phyloP scores from a whole-genome alignment of 1,140 invertebrate species.

The Tetramorium parvispinum region DNA sequence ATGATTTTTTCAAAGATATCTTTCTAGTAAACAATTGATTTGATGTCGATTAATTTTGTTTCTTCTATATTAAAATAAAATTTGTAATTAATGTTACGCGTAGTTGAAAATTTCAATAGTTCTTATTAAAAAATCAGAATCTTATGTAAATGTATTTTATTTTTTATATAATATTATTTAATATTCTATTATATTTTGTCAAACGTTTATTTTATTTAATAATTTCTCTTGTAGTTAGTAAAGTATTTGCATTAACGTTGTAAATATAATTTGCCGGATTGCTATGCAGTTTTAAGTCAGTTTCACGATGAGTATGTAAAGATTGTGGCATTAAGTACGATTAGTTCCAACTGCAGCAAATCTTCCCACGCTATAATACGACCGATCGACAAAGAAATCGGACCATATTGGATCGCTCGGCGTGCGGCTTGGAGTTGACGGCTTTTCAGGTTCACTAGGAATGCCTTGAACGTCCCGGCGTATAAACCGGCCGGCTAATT shows the following conservation, averaged over 20 bases:
- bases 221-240: not conserved
- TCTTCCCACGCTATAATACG: conserved; percentile 29
- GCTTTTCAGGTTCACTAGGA: conserved; percentile 68
- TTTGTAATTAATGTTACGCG: not conserved
- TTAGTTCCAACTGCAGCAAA: conserved; percentile 35
- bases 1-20: not conserved
- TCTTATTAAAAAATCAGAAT: not conserved
- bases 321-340: conserved; percentile 34
- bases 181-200: not conserved
- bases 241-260: not conserved
- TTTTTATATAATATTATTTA: not conserved
- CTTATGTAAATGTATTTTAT: not conserved
- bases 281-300: not conserved
- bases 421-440: conserved; percentile 59
- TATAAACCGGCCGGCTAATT: conserved; percentile 79
- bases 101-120: not conserved
- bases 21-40: conserved; percentile 14
- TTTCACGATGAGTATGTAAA: conserved; percentile 27
- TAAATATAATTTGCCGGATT: not conserved
- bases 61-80: not conserved
- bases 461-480: conserved; percentile 66
- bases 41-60: not conserved
- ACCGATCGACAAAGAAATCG: conserved; percentile 66
- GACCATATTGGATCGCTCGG: conserved; percentile 38
- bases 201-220: conserved; percentile 6